These are phyloP conservation scores for Sylvietta virens DNA, from an alignment of 2,113 vertebrate species.

Conservation along the genomic window DNA sequence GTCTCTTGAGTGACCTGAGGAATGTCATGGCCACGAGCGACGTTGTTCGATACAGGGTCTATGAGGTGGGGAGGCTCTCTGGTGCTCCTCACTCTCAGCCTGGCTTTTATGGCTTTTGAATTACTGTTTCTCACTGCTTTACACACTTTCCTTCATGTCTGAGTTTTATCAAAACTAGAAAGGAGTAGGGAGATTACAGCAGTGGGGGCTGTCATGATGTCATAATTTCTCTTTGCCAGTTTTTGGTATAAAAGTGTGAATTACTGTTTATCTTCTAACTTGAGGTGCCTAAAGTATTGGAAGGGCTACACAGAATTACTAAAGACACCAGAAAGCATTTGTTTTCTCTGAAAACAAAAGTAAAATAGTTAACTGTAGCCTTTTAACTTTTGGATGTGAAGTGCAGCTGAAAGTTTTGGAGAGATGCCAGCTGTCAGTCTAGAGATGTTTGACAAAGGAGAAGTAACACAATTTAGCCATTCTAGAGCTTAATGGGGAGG, in stretches of 20 bases:
- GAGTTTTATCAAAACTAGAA: not conserved
- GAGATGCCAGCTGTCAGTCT: not conserved
- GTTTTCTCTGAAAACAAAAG: not conserved
- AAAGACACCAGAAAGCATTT: not conserved
- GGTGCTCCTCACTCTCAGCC: not conserved
- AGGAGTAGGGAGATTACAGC: not conserved
- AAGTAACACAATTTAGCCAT: not conserved
- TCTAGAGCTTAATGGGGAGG: not conserved
- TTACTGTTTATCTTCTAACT: not conserved
- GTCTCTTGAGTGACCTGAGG: conserved; percentile 81
- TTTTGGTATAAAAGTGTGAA: not conserved
- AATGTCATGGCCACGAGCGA: conserved; percentile 86
- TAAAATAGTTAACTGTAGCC: not conserved
- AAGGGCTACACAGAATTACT: not conserved
- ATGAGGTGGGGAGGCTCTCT: conserved; percentile 80
- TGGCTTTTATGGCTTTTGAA: not conserved
- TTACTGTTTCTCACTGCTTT: not conserved
- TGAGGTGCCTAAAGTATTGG: not conserved
- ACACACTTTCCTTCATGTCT: not conserved
- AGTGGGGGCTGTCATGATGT: not conserved
- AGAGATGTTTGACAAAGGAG: not conserved
- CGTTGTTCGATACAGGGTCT: conserved; percentile 87
- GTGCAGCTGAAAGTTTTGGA: not conserved
- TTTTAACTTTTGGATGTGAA: not conserved
- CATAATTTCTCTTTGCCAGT: not conserved